Base-by-base conservation (phyloP, 2,888 invertebrate genomes). In the Meiosimyza platycephala region DNA sequence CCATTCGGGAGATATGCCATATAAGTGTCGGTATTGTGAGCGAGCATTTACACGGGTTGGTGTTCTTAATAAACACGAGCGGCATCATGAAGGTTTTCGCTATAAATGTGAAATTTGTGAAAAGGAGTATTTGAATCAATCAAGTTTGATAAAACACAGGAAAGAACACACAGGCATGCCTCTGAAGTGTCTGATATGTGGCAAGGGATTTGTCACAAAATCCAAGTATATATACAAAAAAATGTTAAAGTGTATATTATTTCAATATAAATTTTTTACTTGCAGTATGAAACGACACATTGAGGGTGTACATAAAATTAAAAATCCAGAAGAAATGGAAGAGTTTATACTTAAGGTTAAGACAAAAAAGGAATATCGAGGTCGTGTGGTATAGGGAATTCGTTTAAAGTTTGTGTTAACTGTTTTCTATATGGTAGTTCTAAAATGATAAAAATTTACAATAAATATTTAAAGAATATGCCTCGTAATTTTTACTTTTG, bases 1-100 rank as follows among this genome's bases (percentile, higher is more conserved):
- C 15, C 79, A 79, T 62, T 78, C 79, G 0, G 79, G 79, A 11
- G 76, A 79, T 59, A 76, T 74, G 15, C 79, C 79, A 1, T 79
- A 76, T 50, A 73, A 76, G 28, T 79, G 79, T 64, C 65, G 69
- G 9, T 71, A 76, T 6, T 79, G 79, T 59, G 77, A 78, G 4
- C 78, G 76, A 55, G 70, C 76, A 1, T 76, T 76, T 47, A 65
- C 71, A 18, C 71, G 69, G 50, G 65, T 71, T n/a, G 67, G 74
- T 2, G 52, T 71, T 12, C 40, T 78, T 4, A 76, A 77, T 16
- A 76, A 77, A 28, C 79, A 79, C 64, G 69, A 76, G 62, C 74
- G 76, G 0, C 74, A 77, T 71, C 79, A 79, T 47, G 72, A 77
- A 70, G 78, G 78, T 33, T 76, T 75, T 22, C 76, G 75, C 9